phyloP scores from a whole-genome alignment of 2,888 invertebrate species.

The Caenorhabditis becei region DNA sequence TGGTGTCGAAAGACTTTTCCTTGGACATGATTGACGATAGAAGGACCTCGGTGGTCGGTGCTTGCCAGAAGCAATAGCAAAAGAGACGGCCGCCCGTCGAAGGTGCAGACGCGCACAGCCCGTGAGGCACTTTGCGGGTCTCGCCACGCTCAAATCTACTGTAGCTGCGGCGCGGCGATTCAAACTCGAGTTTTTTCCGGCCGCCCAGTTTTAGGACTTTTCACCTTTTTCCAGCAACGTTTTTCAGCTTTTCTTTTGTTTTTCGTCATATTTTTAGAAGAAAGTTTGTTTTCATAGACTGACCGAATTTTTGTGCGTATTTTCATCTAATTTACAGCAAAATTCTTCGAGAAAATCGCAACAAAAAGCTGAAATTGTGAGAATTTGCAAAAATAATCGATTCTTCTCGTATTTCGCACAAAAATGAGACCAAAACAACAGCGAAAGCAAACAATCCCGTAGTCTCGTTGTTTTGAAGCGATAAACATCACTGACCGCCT shows the following conservation, averaged over 20 bases:
- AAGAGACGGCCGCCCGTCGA: slow-evolving; percentile 58
- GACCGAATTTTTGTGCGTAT: not conserved
- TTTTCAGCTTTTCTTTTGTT: slow-evolving; percentile 1
- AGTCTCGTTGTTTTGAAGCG: slow-evolving; percentile 4
- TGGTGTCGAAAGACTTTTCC: slow-evolving; percentile 76
- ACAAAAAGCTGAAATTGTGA: not conserved
- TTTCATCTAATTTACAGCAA: slow-evolving; percentile 1
- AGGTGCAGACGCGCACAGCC: slow-evolving; percentile 49
- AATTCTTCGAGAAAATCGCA: not conserved
- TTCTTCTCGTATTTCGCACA: not conserved
- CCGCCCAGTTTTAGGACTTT: slow-evolving; percentile 62
- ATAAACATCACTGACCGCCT: slow-evolving; percentile 23
- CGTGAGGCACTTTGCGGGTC: slow-evolving; percentile 46
- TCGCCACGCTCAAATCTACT: slow-evolving; percentile 51
- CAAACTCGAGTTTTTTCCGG: slow-evolving; percentile 43
- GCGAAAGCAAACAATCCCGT: slow-evolving; percentile 14
- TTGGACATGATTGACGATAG: slow-evolving; percentile 58
- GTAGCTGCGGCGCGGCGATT: slow-evolving; percentile 50
- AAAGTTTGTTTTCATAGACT: not conserved
- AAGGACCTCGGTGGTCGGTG: slow-evolving; percentile 65
- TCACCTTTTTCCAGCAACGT: not conserved
- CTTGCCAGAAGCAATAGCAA: slow-evolving; percentile 62
- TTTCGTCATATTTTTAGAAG: slow-evolving; percentile 4
- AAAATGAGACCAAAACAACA: slow-evolving; percentile 16
- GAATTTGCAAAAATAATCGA: slow-evolving; percentile 5